Evolutionary conservation across 2,888 invertebrate genomes (phyloP).

Genomic region (Drosophila quasianomalipes): DNA sequence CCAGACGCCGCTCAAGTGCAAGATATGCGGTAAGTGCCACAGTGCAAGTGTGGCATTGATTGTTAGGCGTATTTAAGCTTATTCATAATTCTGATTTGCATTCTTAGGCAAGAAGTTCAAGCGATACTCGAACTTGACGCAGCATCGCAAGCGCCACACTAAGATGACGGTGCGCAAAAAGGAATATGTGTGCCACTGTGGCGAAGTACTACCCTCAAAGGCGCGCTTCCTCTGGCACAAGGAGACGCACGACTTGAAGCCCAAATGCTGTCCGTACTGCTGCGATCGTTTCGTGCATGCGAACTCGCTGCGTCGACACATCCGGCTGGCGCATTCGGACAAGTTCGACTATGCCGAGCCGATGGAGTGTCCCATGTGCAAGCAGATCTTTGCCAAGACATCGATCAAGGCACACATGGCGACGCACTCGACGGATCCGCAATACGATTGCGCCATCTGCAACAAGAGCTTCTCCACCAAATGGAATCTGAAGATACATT

Average conservation of each 20-base stretch:
- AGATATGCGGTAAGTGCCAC: constrained; percentile 87
- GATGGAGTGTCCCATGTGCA: constrained; percentile 90
- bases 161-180: constrained; percentile 90
- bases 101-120: constrained; percentile 89
- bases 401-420: constrained; percentile 93
- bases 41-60: neutral
- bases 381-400: constrained; percentile 90
- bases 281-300: constrained; percentile 94
- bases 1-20: constrained; percentile 92
- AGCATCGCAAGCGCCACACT: constrained; percentile 93
- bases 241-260: constrained; percentile 93
- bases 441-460: constrained; percentile 93
- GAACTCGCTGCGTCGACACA: constrained; percentile 93
- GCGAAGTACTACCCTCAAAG: constrained; percentile 92
- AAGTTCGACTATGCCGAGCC: constrained; percentile 89
- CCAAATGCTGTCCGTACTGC: constrained; percentile 94
- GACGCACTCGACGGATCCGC: constrained; percentile 91
- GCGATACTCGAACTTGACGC: constrained; percentile 93
- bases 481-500: constrained; percentile 95
- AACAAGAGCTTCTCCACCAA: constrained; percentile 94
- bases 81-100: neutral
- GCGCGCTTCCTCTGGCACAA: constrained; percentile 94
- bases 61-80: neutral
- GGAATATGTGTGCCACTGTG: constrained; percentile 92
- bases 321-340: constrained; percentile 92